Base-by-base conservation (phyloP, 2,888 invertebrate genomes). In the Lasioglossum figueresi region DNA sequence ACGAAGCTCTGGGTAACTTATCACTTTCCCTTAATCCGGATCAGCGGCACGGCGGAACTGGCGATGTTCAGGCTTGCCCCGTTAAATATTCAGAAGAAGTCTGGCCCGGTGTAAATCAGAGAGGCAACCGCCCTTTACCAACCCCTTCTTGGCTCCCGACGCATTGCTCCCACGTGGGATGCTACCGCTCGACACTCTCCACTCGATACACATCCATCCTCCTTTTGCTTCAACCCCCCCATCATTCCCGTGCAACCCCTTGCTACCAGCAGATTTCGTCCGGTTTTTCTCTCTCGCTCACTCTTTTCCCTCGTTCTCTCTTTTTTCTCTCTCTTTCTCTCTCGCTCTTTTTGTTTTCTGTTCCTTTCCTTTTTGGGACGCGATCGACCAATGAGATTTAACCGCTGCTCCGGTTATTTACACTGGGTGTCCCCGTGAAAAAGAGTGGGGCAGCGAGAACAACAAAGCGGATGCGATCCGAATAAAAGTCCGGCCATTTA, bases 21-120 rank as follows among this genome's bases (percentile, higher is more conserved):
- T 93, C 92, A 92, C 92, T 93, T 92, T 92, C 91, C 88, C 91
- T 91, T 93, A 91, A 93, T 93, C 92, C 92, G 92, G 92, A 93
- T 93, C 91, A 92, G 91, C 89, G 87, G 88, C 88, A 89, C 90
- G 87, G 88, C 87, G 86, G 85, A 86, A 86, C 89, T 84, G 83
- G 87, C 88, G 87, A 88, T 90, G 89, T 89, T 92, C 88, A 86
- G 89, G 88, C 90, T 91, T 88, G 90, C 87, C 86, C 88, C 91
- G 89, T 93, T 93, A 93, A 93, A 93, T 92, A 93, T 93, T 93
- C 93, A 93, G 90, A 91, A 92, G 90, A 91, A 91, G 91, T 89
- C 91, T 89, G 89, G 83, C 80, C 84, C 82, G 86, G 89, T 91
- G 90, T 92, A 91, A 92, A 92, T 93, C 91, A 92, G 88, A 88